These are phyloP conservation scores for Heliconius melpomene DNA, from an alignment of 1,140 invertebrate genomes.

Conservation along the genomic window DNA sequence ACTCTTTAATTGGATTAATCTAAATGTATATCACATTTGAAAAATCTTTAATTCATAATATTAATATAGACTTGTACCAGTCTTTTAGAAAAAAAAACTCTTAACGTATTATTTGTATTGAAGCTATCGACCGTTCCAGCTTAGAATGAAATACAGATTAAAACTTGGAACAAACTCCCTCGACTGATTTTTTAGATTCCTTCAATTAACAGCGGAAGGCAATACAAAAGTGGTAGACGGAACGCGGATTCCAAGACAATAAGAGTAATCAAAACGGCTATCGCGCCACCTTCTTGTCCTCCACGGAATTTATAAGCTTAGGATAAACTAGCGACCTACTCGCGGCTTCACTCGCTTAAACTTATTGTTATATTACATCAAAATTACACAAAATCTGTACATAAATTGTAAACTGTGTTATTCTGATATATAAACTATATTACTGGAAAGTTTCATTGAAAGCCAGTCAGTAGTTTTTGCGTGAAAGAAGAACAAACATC, in stretches of 20 bases:
- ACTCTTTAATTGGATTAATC: too few species aligned
- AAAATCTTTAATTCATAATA: too few species aligned
- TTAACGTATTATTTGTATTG: not conserved
- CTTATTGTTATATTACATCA: too few species aligned
- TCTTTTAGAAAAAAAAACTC: not conserved
- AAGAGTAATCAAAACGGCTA: slow-evolving; percentile 57
- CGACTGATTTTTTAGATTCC: slow-evolving; percentile 51
- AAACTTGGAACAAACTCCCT: slow-evolving; percentile 19
- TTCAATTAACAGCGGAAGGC: slow-evolving; percentile 58
- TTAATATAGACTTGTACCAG: not conserved
- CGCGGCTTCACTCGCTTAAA: too few species aligned
- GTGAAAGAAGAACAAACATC: too few species aligned
- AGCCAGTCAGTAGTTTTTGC: too few species aligned
- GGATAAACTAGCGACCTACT: slow-evolving; percentile 38
- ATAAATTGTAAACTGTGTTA: too few species aligned
- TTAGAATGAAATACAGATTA: slow-evolving; percentile 14
- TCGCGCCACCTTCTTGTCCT: slow-evolving; percentile 28
- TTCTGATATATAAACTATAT: too few species aligned
- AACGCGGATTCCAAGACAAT: slow-evolving; percentile 65
- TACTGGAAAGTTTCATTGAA: too few species aligned
- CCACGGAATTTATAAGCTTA: slow-evolving; percentile 54
- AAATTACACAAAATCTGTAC: too few species aligned
- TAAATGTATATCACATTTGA: too few species aligned
- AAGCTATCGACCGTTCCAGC: not conserved
- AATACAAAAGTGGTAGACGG: slow-evolving; percentile 58